phyloP scores from a whole-genome alignment of 2,113 vertebrate genomes.

The Centropus bengalensis region DNA sequence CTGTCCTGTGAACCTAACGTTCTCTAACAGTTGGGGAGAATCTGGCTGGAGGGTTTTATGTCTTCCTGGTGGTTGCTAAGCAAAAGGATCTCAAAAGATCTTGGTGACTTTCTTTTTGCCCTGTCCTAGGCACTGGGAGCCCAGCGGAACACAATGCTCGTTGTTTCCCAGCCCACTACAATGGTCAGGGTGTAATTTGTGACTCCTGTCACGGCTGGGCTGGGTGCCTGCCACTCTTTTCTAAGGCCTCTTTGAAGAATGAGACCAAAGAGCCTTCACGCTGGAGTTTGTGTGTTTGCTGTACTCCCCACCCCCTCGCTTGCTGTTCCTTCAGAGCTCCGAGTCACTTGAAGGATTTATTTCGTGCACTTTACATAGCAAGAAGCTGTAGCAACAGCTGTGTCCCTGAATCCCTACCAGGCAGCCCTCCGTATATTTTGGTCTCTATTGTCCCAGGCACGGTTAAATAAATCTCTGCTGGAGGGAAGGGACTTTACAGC shows the following conservation, averaged over 20 bases:
- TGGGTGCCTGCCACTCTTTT: background rate
- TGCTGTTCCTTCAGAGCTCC: conserved; percentile 1
- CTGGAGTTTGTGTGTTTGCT: background rate
- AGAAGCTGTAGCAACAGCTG: conserved; percentile 40
- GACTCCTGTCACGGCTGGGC: conserved; percentile 42
- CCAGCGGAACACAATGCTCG: conserved; percentile 16
- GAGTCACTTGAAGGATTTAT: background rate
- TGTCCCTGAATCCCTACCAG: background rate
- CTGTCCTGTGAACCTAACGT: background rate
- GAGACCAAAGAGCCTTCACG: conserved; percentile 48
- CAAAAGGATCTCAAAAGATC: background rate
- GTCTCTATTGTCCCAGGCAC: background rate
- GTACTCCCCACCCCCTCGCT: background rate
- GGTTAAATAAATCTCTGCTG: conserved; percentile 5
- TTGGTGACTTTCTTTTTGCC: conserved; percentile 48
- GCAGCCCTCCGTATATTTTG: background rate
- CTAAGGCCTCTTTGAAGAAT: conserved; percentile 54
- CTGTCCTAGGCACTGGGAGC: background rate
- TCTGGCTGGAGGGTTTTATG: conserved; percentile 35
- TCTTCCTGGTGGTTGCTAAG: conserved; percentile 40
- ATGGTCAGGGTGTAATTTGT: conserved; percentile 28
- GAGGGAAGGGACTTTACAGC: conserved; percentile 4
- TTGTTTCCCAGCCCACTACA: conserved; percentile 47
- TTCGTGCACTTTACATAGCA: conserved; percentile 55
- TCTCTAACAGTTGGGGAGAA: background rate